Evolutionary conservation across 2,113 vertebrate species (phyloP).

Genomic region (Galemys pyrenaicus): DNA sequence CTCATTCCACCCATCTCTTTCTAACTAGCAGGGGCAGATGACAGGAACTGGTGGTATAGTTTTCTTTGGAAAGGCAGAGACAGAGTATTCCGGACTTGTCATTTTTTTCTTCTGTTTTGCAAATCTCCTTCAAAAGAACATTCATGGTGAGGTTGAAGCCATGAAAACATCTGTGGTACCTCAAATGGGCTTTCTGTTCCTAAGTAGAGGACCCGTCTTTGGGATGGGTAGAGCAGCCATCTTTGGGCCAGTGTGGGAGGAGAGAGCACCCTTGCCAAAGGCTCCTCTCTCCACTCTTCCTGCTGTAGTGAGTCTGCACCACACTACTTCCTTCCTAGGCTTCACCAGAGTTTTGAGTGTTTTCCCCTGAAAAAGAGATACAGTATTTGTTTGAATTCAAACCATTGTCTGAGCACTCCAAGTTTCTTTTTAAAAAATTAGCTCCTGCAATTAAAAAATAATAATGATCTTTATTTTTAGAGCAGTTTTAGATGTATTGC

Average conservation of each 20-base stretch:
- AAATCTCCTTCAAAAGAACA: background rate
- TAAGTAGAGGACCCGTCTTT: background rate
- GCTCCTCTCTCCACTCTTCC: background rate
- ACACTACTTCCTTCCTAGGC: background rate
- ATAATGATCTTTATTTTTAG: background rate
- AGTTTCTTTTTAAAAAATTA: background rate
- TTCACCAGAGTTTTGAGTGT: background rate
- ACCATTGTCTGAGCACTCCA: background rate
- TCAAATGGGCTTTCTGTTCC: background rate
- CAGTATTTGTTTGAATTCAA: background rate
- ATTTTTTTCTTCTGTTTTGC: background rate
- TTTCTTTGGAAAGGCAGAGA: background rate
- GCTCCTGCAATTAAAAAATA: background rate
- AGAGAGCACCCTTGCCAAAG: background rate
- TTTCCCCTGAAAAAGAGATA: background rate
- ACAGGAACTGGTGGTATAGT: background rate
- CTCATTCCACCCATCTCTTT: background rate
- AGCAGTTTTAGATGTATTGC: background rate
- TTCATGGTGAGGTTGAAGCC: background rate
- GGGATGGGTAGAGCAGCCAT: too few relatives aligned
- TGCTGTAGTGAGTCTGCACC: fast-evolving
- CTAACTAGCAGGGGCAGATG: background rate
- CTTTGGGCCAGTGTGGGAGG: background rate
- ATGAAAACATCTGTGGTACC: background rate
- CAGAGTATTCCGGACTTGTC: background rate